Conservation (phyloP, 2,888 invertebrate species). For the Labia minor region DNA sequence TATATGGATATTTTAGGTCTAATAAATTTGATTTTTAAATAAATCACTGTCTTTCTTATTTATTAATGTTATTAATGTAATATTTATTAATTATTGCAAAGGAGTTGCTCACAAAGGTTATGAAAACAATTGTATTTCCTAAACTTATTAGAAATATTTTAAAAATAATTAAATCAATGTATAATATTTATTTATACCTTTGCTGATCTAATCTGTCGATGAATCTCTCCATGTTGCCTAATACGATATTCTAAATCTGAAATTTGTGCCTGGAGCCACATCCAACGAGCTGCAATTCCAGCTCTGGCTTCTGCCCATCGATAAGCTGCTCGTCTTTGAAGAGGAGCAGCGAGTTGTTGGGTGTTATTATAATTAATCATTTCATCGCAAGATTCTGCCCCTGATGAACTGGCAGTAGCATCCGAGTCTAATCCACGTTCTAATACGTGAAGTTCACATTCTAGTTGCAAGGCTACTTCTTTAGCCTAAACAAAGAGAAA, state of each 20-base stretch:
- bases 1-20: no score
- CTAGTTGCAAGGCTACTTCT: constrained; percentile 59
- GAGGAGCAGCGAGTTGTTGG: constrained; percentile 45
- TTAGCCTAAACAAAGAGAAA: constrained; percentile 28
- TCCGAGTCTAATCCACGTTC: constrained; percentile 78
- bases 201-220: constrained; percentile 44
- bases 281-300: constrained; percentile 74
- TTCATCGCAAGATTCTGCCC: constrained; percentile 89
- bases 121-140: no score
- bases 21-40: no score
- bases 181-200: no score
- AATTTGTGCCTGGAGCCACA: constrained; percentile 86
- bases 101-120: no score
- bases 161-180: no score
- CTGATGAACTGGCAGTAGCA: constrained; percentile 87
- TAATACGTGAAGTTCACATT: constrained; percentile 60
- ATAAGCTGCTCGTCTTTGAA: constrained; percentile 58
- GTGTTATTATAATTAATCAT: constrained; percentile 67
- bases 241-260: constrained; percentile 85
- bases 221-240: constrained; percentile 73
- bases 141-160: no score
- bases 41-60: no score
- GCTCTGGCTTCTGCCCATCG: constrained; percentile 69
- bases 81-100: no score
- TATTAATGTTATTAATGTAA: no score